A percentile compares a stretch with the other conserved stretches of the same genome.
Conservation (phyloP, 2,888 invertebrate genomes). For the Phanerotoma sp. region DNA sequence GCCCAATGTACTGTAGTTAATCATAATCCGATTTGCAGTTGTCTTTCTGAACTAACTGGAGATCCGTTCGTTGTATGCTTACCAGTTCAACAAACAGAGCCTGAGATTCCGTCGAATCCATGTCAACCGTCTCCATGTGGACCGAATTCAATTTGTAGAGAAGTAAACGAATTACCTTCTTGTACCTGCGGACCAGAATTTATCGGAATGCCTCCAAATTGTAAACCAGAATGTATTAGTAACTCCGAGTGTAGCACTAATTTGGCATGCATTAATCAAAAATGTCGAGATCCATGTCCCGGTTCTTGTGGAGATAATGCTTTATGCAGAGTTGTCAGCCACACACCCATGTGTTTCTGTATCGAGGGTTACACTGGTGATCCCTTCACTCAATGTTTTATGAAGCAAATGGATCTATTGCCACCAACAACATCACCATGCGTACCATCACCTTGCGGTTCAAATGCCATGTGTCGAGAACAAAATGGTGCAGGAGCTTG, state of each 20-base stretch:
- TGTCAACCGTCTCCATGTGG: constrained; percentile 57
- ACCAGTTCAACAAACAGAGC: constrained; percentile 45
- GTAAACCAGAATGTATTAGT: constrained; percentile 75
- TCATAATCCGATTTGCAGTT: constrained; percentile 61
- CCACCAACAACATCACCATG: constrained; percentile 61
- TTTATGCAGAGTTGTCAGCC: constrained; percentile 73
- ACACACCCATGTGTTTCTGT: constrained; percentile 73
- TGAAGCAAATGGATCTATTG: constrained; percentile 36
- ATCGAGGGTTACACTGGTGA: constrained; percentile 62
- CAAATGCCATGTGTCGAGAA: constrained; percentile 77
- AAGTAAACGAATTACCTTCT: constrained; percentile 62
- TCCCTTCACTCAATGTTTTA: constrained; percentile 59
- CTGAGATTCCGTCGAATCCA: constrained; percentile 35
- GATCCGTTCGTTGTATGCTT: constrained; percentile 66
- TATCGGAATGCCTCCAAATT: constrained; percentile 72
- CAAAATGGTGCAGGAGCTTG: constrained; percentile 59
- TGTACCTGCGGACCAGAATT: constrained; percentile 70
- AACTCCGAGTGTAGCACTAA: constrained; percentile 74
- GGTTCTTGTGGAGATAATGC: constrained; percentile 76
- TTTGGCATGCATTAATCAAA: constrained; percentile 74
- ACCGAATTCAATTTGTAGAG: constrained; percentile 67
- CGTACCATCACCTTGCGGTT: constrained; percentile 77
- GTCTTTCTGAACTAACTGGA: constrained; percentile 56
- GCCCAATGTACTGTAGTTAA: constrained; percentile 60
- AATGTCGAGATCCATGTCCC: constrained; percentile 76